Base-by-base conservation (phyloP, 1,140 invertebrate species). In the Brachionus rotundiformis region DNA sequence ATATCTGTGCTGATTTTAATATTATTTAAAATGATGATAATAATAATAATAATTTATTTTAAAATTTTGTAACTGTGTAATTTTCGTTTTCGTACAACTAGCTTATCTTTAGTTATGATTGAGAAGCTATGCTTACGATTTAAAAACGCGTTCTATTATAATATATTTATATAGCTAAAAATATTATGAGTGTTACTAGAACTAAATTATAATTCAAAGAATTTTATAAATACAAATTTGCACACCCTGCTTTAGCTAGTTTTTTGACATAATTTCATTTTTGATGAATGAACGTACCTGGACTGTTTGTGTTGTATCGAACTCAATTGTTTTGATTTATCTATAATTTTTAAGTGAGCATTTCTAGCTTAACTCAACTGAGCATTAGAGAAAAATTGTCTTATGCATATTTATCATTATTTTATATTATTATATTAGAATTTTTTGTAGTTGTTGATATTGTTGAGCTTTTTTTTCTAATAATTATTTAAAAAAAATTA, bases 161-260 rank as follows among this genome's bases (percentile, higher is more conserved):
- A 49, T 49, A 41, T 10, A 41, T 8, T 3, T 41, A 49, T 7
- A 23, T 1, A 49, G 7, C 6, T 23, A 49, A 49, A 49, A 49
- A 49, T 49, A 49, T 49, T 23, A 49, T 49, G 47, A 49, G 47
- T 49, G 47, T 49, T 19, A 49, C 47, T 49, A 49, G 47, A 49
- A 49, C 47, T 49, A 49, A 49, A 19, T 49, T 49, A 49, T 49
- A 49, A 49, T 49, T 49, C 47, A 49, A 49, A 49, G 47, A 49
- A 49, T 49, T 49, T 49, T 49, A 49, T 49, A 49, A 49, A 49
- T 49, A 49, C 47, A 49, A 49, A 49, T 49, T 49, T 49, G 47
- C 47, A 49, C 47, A 49, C 47, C 47, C 47, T 49, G 6, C 23
- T 54, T 54, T 54, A 19, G 47, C 47, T 54, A 54, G 16, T 54